phyloP scores from a whole-genome alignment of 1,140 invertebrate genomes.

The Dinoponera quadriceps region DNA sequence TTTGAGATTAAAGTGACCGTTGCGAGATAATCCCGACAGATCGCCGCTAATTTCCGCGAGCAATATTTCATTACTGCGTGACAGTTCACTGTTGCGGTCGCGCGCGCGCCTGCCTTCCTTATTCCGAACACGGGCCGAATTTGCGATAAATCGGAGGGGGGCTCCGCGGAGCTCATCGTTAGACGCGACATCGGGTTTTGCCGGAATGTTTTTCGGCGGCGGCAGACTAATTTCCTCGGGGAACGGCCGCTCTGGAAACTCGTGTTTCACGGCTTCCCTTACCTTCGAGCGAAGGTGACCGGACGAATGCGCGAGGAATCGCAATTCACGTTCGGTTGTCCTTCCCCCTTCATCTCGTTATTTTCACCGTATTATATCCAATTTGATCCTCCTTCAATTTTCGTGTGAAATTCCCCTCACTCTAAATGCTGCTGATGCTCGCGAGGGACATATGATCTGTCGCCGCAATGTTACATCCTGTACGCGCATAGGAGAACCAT shows the following conservation, averaged over 20 bases:
- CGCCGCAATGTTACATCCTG: too few relatives aligned
- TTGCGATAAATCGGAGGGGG: constrained; percentile 44
- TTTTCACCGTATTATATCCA: not conserved
- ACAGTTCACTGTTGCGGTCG: constrained; percentile 11
- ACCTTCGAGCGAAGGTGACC: constrained; percentile 39
- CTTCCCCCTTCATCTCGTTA: constrained; percentile 4
- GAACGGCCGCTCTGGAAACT: constrained; percentile 46
- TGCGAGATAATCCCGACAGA: constrained; percentile 21
- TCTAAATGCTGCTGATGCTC: too few relatives aligned
- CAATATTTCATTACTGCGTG: constrained; percentile 2
- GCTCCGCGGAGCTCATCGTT: constrained; percentile 35
- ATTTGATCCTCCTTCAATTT: not conserved
- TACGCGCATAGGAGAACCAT: too few relatives aligned
- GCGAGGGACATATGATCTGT: too few relatives aligned
- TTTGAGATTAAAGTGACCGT: constrained; percentile 8
- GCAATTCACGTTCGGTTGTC: constrained; percentile 41
- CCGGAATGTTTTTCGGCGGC: constrained; percentile 42
- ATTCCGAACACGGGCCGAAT: constrained; percentile 44
- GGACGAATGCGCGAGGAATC: constrained; percentile 39
- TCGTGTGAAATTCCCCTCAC: too few relatives aligned
- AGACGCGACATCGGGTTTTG: constrained; percentile 54
- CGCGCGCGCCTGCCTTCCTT: constrained; percentile 4
- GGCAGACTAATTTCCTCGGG: constrained; percentile 52
- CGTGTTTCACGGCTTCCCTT: constrained; percentile 41
- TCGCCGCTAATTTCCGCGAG: not conserved